Percentiles rank a stretch among this genome's conserved stretches.
These are phyloP conservation scores for Rhinoderma darwinii DNA, from an alignment of 2,113 vertebrate genomes.

Conservation along the genomic window DNA sequence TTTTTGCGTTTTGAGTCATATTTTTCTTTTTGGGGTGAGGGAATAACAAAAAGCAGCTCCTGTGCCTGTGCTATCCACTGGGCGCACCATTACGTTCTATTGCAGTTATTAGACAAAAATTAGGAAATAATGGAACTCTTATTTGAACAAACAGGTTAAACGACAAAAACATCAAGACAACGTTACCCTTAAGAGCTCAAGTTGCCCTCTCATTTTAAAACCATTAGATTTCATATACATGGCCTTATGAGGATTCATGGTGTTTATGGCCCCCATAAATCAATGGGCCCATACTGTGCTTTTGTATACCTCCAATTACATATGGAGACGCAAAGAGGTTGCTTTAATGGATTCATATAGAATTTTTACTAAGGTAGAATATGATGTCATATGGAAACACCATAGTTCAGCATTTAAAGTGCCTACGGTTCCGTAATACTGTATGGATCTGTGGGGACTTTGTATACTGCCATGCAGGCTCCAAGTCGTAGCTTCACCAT, in stretches of 20 bases:
- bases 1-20: too few species aligned
- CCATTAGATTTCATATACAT: too few species aligned
- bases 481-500: neutral
- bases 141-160: too few species aligned
- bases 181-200: neutral
- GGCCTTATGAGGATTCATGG: too few species aligned
- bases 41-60: too few species aligned
- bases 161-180: rapidly evolving
- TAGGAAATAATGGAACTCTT: too few species aligned
- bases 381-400: neutral
- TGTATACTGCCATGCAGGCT: neutral
- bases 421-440: neutral
- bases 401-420: too few species aligned
- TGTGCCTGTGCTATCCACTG: too few species aligned
- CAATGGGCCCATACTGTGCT: neutral
- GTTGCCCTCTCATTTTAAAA: neutral
- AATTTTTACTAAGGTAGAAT: neutral
- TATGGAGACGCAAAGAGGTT: neutral
- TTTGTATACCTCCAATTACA: neutral
- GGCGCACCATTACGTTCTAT: too few species aligned
- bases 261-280: neutral
- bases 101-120: too few species aligned
- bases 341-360: neutral
- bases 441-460: neutral
- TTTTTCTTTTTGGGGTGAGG: too few species aligned